Evolutionary conservation across 2,797 vertebrate species (phyloP).

Genomic region (Ciconia nigra): DNA sequence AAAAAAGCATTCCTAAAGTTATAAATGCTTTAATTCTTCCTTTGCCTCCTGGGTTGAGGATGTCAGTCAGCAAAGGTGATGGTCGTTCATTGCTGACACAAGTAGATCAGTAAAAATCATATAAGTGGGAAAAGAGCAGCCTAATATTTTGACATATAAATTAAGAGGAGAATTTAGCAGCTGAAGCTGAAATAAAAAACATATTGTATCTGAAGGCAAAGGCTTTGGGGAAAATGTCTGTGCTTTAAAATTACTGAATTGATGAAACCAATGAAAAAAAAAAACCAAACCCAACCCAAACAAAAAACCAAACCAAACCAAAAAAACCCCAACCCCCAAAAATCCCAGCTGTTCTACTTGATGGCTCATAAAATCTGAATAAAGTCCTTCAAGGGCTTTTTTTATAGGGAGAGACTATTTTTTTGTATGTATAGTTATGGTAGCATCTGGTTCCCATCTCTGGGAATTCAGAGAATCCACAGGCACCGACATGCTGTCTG

Average conservation of each 20-base stretch:
- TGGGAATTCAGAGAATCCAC: conserved; percentile 36
- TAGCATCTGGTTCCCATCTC: conserved; percentile 71
- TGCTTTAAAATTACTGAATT: conserved; percentile 21
- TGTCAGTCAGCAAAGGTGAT: not conserved
- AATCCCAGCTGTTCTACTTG: conserved; percentile 49
- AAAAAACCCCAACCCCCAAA: not conserved
- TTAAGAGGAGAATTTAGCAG: conserved; percentile 28
- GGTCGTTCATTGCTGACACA: not conserved
- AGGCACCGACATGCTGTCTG: conserved; percentile 4
- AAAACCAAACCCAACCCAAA: not conserved
- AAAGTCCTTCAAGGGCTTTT: conserved; percentile 63
- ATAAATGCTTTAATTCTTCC: not conserved
- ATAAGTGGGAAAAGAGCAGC: not conserved
- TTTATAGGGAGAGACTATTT: conserved; percentile 48
- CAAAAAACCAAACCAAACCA: not conserved
- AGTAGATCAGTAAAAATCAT: not conserved
- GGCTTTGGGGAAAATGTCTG: not conserved
- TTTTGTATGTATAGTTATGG: conserved; percentile 43
- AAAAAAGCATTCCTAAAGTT: not conserved
- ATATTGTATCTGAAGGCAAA: conserved; percentile 18
- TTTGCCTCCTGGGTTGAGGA: not conserved
- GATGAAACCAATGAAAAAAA: not conserved
- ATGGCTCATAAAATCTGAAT: conserved; percentile 67
- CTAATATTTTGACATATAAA: conserved; percentile 44
- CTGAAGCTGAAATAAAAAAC: conserved; percentile 42